Conservation (phyloP, 2,888 invertebrate genomes). For the Drosophila rubida region DNA sequence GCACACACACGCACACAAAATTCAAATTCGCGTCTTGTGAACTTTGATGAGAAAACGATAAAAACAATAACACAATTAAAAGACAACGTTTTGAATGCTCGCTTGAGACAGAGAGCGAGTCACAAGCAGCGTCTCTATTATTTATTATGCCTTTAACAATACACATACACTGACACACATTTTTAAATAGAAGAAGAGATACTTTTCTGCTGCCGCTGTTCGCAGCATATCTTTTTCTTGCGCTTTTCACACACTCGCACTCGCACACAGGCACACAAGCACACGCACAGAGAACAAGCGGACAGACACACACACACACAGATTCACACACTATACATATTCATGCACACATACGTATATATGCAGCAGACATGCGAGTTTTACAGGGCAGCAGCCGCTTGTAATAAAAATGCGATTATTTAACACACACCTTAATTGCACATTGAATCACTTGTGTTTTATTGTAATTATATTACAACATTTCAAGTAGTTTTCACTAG, state of each 20-base stretch:
- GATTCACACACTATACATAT: constrained; percentile 31
- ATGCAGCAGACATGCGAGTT: constrained; percentile 51
- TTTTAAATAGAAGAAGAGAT: constrained; percentile 78
- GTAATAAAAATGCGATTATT: constrained; percentile 26
- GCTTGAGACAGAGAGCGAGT: constrained; percentile 1
- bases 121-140: constrained; percentile 61
- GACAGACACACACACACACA: constrained; percentile 40
- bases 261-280: constrained; percentile 30
- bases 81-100: constrained; percentile 41
- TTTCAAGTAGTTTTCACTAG: constrained; percentile 58
- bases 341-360: constrained; percentile 9
- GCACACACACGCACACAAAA: constrained; percentile 40
- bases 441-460: constrained; percentile 58
- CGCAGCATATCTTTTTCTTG: constrained; percentile 73
- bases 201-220: constrained; percentile 64
- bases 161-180: constrained; percentile 79
- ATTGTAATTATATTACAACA: constrained; percentile 68
- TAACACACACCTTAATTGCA: constrained; percentile 73
- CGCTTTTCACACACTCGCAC: constrained; percentile 56
- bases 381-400: constrained; percentile 19
- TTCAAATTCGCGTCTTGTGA: constrained; percentile 50
- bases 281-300: constrained; percentile 29
- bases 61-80: constrained; percentile 75
- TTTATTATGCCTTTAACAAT: constrained; percentile 70
- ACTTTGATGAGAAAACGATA: constrained; percentile 65